phyloP scores from a whole-genome alignment of 2,888 invertebrate genomes.

The Anoncus sp. region DNA sequence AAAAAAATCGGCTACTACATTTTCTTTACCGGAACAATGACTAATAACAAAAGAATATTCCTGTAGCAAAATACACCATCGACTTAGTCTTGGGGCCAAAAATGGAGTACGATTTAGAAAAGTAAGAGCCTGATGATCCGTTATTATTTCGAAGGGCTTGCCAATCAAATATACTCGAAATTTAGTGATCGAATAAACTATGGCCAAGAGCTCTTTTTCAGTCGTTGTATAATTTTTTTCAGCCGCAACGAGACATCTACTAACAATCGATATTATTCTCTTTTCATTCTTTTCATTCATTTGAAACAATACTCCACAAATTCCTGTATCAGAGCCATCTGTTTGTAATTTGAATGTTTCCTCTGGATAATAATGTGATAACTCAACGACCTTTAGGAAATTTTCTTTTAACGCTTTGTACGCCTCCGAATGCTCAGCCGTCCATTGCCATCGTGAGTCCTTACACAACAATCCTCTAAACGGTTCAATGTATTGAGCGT shows the following conservation, averaged over 20 bases:
- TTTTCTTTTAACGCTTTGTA: constrained; percentile 53
- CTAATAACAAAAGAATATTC: constrained; percentile 27
- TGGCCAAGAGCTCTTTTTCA: constrained; percentile 34
- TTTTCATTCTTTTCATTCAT: constrained; percentile 24
- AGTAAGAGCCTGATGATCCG: constrained; percentile 35
- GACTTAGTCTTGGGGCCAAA: constrained; percentile 8
- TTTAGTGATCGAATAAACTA: constrained; percentile 61
- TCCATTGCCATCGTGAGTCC: constrained; percentile 55
- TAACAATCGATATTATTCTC: constrained; percentile 65
- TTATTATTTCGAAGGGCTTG: constrained; percentile 56
- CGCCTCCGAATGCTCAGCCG: constrained; percentile 23
- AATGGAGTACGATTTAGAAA: constrained; percentile 22
- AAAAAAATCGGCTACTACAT: constrained; percentile 37
- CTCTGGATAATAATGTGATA: constrained; percentile 46
- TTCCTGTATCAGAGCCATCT: constrained; percentile 54
- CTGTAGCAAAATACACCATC: constrained; percentile 41
- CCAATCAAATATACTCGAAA: constrained; percentile 65
- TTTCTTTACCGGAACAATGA: constrained; percentile 31
- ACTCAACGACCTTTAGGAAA: constrained; percentile 44
- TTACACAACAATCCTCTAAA: constrained; percentile 46
- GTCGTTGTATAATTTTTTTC: constrained; percentile 24
- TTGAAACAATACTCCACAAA: constrained; percentile 64
- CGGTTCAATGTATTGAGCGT: constrained; percentile 40
- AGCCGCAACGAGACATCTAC: constrained; percentile 56
- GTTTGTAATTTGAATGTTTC: constrained; percentile 57